phyloP scores from a whole-genome alignment of 2,797 vertebrate species.

The Ispidina picta region DNA sequence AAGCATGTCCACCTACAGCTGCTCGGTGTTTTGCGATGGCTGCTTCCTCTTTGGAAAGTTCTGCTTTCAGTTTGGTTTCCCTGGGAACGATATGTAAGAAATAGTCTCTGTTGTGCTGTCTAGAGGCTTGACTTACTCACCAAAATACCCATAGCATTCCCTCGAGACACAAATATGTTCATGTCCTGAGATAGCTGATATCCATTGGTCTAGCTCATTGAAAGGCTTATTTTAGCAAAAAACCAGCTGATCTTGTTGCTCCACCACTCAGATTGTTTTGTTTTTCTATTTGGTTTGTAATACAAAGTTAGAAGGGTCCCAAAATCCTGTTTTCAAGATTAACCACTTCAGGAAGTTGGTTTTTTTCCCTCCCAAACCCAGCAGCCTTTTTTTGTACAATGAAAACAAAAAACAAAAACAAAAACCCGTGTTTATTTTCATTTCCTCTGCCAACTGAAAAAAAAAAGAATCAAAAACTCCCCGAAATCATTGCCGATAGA shows the following conservation, averaged over 20 bases:
- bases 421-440: background rate
- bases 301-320: background rate
- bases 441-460: slow-evolving; percentile 38
- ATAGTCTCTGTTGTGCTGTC: slow-evolving; percentile 25
- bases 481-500: background rate
- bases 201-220: background rate
- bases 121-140: slow-evolving; percentile 31
- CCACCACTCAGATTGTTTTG: background rate
- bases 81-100: slow-evolving; percentile 40
- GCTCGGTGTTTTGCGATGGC: background rate
- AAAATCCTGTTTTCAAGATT: slow-evolving; percentile 46
- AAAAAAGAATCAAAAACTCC: background rate
- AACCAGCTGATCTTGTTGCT: background rate
- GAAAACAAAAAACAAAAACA: background rate
- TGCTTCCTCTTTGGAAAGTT: slow-evolving; percentile 54
- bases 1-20: background rate
- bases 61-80: slow-evolving; percentile 52
- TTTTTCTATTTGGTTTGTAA: slow-evolving; percentile 32
- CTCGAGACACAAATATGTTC: background rate
- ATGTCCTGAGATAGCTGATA: slow-evolving; percentile 48
- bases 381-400: background rate
- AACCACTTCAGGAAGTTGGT: slow-evolving; percentile 24
- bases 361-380: background rate
- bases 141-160: slow-evolving; percentile 24
- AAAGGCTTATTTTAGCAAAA: slow-evolving; percentile 25